These are phyloP conservation scores for Sebastiscus albofasciatus DNA, from an alignment of 2,797 vertebrate genomes.

Conservation along the genomic window DNA sequence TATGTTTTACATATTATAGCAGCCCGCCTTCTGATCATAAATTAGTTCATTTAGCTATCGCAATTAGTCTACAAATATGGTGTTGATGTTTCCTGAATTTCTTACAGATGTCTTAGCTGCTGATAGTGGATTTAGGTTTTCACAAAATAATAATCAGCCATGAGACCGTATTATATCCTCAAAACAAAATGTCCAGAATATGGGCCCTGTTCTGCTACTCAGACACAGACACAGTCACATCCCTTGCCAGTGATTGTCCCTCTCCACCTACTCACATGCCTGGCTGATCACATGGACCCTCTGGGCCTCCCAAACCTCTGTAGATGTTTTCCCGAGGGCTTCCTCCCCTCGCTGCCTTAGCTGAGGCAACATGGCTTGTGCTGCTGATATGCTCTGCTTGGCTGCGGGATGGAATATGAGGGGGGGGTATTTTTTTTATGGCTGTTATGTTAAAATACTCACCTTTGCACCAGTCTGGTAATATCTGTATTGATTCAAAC, in stretches of 20 bases:
- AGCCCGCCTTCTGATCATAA: neutral
- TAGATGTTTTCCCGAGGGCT: conserved; percentile 19
- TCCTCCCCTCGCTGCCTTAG: neutral
- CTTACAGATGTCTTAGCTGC: neutral
- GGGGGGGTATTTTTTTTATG: neutral
- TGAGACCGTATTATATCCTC: neutral
- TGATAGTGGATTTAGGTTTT: conserved; percentile 7
- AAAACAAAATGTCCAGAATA: conserved; percentile 12
- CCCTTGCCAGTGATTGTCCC: conserved; percentile 38
- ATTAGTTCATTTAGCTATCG: neutral
- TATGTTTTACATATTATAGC: neutral
- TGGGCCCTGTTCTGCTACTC: neutral
- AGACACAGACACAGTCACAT: neutral
- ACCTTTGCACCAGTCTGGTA: neutral
- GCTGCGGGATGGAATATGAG: neutral
- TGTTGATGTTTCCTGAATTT: neutral
- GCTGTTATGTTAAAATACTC: neutral
- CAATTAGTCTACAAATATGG: neutral
- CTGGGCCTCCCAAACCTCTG: conserved; percentile 33
- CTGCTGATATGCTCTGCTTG: conserved; percentile 15
- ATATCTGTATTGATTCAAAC: neutral
- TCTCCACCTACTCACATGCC: conserved; percentile 32
- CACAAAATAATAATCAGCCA: neutral
- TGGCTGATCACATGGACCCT: conserved; percentile 47
- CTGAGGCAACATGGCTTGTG: conserved; percentile 17